Conservation (phyloP, 2,888 invertebrate genomes). For the Cordilura impudica region DNA sequence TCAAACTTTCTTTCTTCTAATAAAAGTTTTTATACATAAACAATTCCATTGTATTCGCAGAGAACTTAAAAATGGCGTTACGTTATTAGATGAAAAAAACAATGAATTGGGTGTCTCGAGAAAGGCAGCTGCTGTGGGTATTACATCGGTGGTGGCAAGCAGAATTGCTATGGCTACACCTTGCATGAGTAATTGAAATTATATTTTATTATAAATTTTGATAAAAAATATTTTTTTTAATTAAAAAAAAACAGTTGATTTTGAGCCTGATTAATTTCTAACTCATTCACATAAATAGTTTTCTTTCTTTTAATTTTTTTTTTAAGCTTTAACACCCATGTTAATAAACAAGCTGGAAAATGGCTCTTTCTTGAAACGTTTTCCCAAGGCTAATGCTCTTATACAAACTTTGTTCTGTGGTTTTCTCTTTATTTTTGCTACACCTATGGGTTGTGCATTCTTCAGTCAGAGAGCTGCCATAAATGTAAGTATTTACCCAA, state of each 20-base stretch:
- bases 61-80: slow-evolving; percentile 89
- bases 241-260: no score
- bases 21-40: no score
- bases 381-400: slow-evolving; percentile 85
- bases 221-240: background rate
- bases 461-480: slow-evolving; percentile 93
- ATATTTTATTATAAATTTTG: no score
- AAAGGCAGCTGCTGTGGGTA: slow-evolving; percentile 88
- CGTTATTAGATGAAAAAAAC: slow-evolving; percentile 88
- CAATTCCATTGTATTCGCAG: no score
- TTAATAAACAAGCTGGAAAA: slow-evolving; percentile 86
- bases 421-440: slow-evolving; percentile 90
- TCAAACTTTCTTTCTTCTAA: slow-evolving; percentile 13
- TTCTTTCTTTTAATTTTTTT: no score
- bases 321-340: slow-evolving; percentile 81
- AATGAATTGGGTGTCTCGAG: slow-evolving; percentile 83
- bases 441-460: slow-evolving; percentile 96
- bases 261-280: no score
- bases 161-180: slow-evolving; percentile 95
- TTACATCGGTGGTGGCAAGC: slow-evolving; percentile 91
- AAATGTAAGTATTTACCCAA: slow-evolving; percentile 79
- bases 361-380: slow-evolving; percentile 81
- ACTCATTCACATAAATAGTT: no score
- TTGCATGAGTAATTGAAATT: slow-evolving; percentile 89
- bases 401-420: slow-evolving; percentile 85